Evolutionary conservation across 2,888 invertebrate genomes (phyloP).

Genomic region (Drosophila austrosaltans): DNA sequence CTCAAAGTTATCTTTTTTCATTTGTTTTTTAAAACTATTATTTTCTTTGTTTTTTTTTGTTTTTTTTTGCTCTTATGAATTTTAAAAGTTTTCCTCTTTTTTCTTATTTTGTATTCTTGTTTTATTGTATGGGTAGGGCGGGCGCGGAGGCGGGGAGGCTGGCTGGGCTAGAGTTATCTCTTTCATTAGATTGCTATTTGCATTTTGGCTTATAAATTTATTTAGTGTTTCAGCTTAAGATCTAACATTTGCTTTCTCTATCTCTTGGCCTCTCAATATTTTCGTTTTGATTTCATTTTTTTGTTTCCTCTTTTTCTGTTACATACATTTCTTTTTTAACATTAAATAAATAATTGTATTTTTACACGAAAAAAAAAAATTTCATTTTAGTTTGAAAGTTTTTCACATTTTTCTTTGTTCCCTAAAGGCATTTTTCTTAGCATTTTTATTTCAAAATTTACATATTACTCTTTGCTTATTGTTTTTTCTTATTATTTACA

Average conservation of each 20-base stretch:
- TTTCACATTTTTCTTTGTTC: slow-evolving; percentile 58
- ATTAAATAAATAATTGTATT: slow-evolving; percentile 6
- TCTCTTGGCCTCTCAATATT: slow-evolving; percentile 16
- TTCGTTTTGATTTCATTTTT: neutral
- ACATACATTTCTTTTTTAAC: slow-evolving; percentile 4
- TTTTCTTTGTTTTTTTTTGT: neutral
- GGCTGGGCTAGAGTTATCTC: neutral
- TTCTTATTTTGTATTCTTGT: neutral
- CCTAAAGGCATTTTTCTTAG: slow-evolving; percentile 66
- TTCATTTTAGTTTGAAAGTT: neutral
- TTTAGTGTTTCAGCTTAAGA: slow-evolving; percentile 46
- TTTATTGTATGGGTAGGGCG: neutral
- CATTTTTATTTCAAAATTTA: slow-evolving; percentile 30
- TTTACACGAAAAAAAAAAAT: neutral
- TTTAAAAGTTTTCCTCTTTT: neutral
- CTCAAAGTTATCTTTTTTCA: neutral
- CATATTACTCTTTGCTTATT: slow-evolving; percentile 16
- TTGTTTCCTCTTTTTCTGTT: neutral
- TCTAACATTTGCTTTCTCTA: slow-evolving; percentile 17
- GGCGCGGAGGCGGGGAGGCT: neutral
- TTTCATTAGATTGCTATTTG: slow-evolving; percentile 45
- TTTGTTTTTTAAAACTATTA: slow-evolving; percentile 6
- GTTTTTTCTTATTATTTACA: neutral
- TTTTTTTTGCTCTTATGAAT: neutral
- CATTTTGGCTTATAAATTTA: slow-evolving; percentile 52